A percentile compares a stretch with the other conserved stretches of the same genome.
phyloP scores from a whole-genome alignment of 35 echinoderm and acorn worm genomes.

The Heliocidaris erythrogramma region DNA sequence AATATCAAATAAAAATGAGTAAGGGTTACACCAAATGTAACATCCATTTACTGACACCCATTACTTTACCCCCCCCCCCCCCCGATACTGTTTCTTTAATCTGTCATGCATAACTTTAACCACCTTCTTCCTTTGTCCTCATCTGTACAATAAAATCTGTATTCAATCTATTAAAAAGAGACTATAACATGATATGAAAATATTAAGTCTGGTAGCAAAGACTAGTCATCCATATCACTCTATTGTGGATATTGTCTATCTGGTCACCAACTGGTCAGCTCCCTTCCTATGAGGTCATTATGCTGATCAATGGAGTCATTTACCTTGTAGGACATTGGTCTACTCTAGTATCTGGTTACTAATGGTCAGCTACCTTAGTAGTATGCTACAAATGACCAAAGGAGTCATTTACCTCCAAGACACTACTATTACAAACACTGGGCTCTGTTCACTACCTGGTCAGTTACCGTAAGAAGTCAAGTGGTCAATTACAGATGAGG shows the following conservation, averaged over 20 bases:
- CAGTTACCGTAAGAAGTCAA: not conserved
- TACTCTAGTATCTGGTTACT: not conserved
- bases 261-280: not conserved
- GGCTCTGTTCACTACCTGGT: not conserved
- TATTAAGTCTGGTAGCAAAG: not conserved
- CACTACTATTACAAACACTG: not conserved
- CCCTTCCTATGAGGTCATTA: not conserved
- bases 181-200: not conserved
- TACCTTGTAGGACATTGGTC: not conserved
- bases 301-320: slow-evolving; percentile 8
- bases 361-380: not conserved
- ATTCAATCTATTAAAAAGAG: not conserved
- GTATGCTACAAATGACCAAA: not conserved
- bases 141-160: not conserved
- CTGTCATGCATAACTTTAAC: too few relatives aligned
- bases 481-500: too few relatives aligned
- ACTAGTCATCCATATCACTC: not conserved
- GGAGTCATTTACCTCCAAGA: not conserved
- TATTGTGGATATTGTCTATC: not conserved
- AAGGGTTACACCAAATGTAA: not conserved
- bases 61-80: not conserved
- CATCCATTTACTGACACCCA: not conserved
- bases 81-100: not conserved
- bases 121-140: not conserved
- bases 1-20: not conserved